Percentiles rank a stretch among this genome's conserved stretches.
These are phyloP conservation scores for Diprion similis DNA, from an alignment of 1,140 invertebrate genomes.

Conservation along the genomic window DNA sequence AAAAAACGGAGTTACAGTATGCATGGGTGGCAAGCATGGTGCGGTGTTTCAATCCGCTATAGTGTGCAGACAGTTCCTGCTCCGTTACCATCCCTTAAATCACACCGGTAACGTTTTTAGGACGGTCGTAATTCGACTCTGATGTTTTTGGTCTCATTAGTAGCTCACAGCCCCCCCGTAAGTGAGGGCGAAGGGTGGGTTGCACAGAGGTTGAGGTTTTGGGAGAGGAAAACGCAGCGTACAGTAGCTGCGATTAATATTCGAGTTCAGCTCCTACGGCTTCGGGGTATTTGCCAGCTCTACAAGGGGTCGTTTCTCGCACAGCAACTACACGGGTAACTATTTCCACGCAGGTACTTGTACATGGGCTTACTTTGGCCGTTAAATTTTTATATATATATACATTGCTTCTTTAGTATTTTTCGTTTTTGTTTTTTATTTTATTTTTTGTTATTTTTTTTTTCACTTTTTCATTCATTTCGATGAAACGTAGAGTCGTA, in stretches of 20 bases:
- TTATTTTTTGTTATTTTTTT: too few species aligned
- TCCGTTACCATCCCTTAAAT: slow-evolving; percentile 58
- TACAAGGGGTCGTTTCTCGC: too few species aligned
- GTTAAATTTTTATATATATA: too few species aligned
- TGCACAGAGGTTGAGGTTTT: background rate
- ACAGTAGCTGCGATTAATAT: slow-evolving; percentile 58
- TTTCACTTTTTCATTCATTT: too few species aligned
- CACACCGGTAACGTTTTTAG: slow-evolving; percentile 55
- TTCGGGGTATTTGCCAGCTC: background rate
- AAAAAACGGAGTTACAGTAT: too few species aligned
- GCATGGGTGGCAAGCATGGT: too few species aligned
- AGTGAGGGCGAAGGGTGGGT: background rate
- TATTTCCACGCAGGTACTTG: too few species aligned
- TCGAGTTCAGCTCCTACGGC: slow-evolving; percentile 27
- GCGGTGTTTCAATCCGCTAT: background rate
- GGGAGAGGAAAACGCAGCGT: slow-evolving; percentile 30
- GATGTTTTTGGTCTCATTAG: slow-evolving; percentile 60
- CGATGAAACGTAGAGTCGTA: too few species aligned
- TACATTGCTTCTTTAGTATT: too few species aligned
- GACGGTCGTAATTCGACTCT: slow-evolving; percentile 49
- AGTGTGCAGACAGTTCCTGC: slow-evolving; percentile 32
- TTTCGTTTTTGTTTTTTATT: too few species aligned
- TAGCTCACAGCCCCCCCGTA: slow-evolving; percentile 40
- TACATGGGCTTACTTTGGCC: too few species aligned
- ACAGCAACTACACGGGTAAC: too few species aligned